Base-by-base conservation (phyloP, 2,888 invertebrate species). In the Frankliniella fusca region DNA sequence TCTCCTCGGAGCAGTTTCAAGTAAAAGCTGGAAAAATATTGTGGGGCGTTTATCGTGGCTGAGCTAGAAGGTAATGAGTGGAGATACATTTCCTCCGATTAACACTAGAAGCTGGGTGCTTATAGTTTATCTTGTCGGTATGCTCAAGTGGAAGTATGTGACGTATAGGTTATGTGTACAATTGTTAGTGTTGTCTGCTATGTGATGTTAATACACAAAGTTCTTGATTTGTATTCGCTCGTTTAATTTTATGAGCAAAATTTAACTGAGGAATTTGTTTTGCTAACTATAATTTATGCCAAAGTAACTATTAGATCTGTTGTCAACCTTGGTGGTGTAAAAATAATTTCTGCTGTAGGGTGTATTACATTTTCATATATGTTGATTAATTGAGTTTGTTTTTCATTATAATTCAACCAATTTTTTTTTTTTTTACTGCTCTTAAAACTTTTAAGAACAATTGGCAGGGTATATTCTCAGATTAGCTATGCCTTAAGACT, bases 181-280 rank as follows among this genome's bases (percentile, higher is more conserved):
- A 61, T 61, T 76, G 27, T 27, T 11, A 12, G 27, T 76, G 70
- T 76, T 76, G 70, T 76, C 70, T 76, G 23, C 70, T 76, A 76
- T 27, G 23, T 76, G 27, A 23, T 76, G 38, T 38, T 38, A 38
- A 38, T 38, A 38, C 5, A 20, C 5, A 20, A 20, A 20, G 18
- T 54, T 54, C 0, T 54, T 20, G 20, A 54, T 54, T 54, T 12
- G 0, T 54, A 20, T 54, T 54, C 18, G 2, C 54, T 12, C 7
- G 20, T 54, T 11, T 54, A 54, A 9, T 12, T 54, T 54, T 54
- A 15, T 12, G 0, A 15, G 15, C 15, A 20, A 20, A 12, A 0
- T 20, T 15, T 20, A 15, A 20, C 0, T 1, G 5, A 54, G 54
- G 54, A 38, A 5, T 38, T 38, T 38, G 38, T 38, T 38, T 38